Evolutionary conservation across 2,113 vertebrate species (phyloP).

Genomic region (Oncorhynchus keta): DNA sequence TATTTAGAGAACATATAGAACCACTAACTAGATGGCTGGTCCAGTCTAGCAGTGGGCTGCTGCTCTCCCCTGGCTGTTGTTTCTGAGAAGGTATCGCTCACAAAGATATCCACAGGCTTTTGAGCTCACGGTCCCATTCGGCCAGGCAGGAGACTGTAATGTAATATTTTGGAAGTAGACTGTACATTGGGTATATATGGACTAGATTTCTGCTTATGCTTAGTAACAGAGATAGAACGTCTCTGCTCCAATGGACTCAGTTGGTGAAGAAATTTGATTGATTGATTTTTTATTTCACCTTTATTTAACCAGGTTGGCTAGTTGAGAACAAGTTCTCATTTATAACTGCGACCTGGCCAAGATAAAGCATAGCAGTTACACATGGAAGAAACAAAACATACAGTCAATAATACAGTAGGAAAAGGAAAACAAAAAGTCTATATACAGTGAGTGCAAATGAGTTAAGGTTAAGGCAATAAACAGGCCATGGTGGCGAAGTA

Average conservation of each 20-base stretch:
- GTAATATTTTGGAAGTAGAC: neutral
- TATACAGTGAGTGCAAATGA: too few species aligned
- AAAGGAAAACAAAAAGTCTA: too few species aligned
- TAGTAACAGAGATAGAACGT: constrained; percentile 23
- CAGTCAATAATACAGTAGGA: too few species aligned
- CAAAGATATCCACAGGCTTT: constrained; percentile 18
- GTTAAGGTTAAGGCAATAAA: too few species aligned
- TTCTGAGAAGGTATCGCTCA: constrained; percentile 6
- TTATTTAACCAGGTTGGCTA: too few species aligned
- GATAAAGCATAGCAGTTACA: too few species aligned
- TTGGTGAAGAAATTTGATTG: neutral
- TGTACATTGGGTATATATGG: neutral
- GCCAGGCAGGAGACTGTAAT: neutral
- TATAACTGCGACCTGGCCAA: too few species aligned
- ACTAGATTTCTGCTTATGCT: neutral
- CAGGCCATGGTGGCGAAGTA: too few species aligned
- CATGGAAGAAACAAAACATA: too few species aligned
- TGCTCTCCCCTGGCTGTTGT: constrained; percentile 12
- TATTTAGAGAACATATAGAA: too few species aligned
- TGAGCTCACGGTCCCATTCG: constrained; percentile 16
- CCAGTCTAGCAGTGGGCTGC: constrained; percentile 14
- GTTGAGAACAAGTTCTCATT: neutral
- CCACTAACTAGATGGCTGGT: too few species aligned
- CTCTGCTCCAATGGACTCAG: constrained; percentile 73
- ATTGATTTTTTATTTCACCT: too few species aligned